Conservation (phyloP, 2,888 invertebrate genomes). For the Cynaeus angustus region DNA sequence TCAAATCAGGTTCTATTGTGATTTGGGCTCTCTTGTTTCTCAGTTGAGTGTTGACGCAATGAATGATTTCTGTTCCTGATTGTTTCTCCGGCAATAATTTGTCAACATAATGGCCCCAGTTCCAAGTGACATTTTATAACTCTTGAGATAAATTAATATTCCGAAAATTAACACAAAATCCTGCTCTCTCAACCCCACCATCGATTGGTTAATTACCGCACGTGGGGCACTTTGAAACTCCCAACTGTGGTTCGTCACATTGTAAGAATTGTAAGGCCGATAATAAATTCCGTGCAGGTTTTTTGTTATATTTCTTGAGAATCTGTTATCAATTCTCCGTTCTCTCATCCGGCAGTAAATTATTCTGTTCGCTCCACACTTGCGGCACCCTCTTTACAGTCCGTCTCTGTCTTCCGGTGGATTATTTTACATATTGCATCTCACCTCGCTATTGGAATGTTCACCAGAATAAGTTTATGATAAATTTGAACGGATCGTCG, state of each 20-base stretch:
- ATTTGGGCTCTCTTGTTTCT: constrained; percentile 36
- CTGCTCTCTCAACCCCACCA: not conserved
- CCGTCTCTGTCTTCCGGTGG: constrained; percentile 41
- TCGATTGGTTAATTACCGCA: constrained; percentile 3
- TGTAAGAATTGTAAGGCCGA: constrained; percentile 28
- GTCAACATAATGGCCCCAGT: constrained; percentile 40
- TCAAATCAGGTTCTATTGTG: constrained; percentile 40
- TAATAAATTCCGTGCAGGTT: constrained; percentile 50
- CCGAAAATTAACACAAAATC: constrained; percentile 20
- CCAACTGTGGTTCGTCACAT: not conserved
- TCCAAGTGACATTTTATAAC: constrained; percentile 39
- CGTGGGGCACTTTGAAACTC: constrained; percentile 1
- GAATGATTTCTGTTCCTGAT: constrained; percentile 47
- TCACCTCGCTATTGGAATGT: constrained; percentile 47
- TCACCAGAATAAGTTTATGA: constrained; percentile 45
- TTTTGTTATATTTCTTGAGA: constrained; percentile 47
- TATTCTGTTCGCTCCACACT: constrained; percentile 46
- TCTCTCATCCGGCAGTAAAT: constrained; percentile 41
- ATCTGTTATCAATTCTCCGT: constrained; percentile 51
- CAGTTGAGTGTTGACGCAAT: constrained; percentile 40
- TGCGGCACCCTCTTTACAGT: constrained; percentile 22
- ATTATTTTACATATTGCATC: constrained; percentile 47
- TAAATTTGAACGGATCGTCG: constrained; percentile 43
- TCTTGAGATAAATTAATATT: constrained; percentile 43
- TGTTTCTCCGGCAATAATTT: constrained; percentile 44